These are phyloP conservation scores for Crocidura indochinensis DNA, from an alignment of 2,797 vertebrate species.

Conservation along the genomic window DNA sequence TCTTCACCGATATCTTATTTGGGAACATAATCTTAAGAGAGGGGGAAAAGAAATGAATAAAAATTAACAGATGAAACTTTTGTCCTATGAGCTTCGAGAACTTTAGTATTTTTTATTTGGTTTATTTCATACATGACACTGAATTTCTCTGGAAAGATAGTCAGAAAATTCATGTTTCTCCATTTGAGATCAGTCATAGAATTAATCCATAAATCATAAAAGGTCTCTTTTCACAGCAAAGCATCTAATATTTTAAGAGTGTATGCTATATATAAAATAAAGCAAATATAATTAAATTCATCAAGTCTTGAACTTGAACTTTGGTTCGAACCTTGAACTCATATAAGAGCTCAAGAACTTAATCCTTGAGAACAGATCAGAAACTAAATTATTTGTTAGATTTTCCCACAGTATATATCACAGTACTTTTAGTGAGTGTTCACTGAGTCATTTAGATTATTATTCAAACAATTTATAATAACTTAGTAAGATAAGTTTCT, in stretches of 20 bases:
- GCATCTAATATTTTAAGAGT: too few species aligned
- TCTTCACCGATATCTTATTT: constrained; percentile 40
- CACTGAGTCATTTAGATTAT: background rate
- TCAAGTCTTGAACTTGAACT: background rate
- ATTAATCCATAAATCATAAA: background rate
- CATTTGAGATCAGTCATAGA: background rate
- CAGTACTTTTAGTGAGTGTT: background rate
- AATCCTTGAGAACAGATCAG: background rate
- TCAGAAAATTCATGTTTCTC: background rate
- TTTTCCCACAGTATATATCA: background rate
- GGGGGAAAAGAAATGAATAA: background rate
- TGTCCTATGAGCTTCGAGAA: background rate
- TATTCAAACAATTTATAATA: constrained; percentile 1
- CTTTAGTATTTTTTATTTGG: background rate
- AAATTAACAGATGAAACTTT: constrained; percentile 30
- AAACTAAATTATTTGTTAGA: background rate
- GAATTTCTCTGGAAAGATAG: background rate
- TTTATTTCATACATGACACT: background rate
- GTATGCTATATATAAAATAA: constrained; percentile 34
- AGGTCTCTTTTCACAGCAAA: background rate
- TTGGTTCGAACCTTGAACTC: background rate
- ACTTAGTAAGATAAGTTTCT: background rate
- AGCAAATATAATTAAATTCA: background rate
- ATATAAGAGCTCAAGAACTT: too few species aligned
- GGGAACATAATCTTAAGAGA: background rate